Evolutionary conservation across 2,797 vertebrate genomes (phyloP).

Genomic region (Antennarius maculatus): DNA sequence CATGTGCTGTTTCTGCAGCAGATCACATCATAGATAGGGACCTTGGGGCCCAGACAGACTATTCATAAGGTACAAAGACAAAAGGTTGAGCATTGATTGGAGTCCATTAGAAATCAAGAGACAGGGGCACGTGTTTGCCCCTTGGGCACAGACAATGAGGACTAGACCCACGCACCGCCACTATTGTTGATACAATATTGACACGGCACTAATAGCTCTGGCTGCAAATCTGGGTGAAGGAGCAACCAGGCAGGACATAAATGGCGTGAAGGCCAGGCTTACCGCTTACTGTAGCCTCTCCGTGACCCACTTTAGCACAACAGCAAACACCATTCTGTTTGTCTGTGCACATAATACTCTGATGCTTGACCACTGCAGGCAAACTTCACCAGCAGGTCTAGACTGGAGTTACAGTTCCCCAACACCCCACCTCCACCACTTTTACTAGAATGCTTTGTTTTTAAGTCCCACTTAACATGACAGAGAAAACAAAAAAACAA

Average conservation of each 20-base stretch:
- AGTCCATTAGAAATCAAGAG: constrained; percentile 50
- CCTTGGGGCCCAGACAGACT: constrained; percentile 27
- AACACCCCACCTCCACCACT: not conserved
- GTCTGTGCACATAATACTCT: constrained; percentile 74
- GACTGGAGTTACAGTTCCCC: constrained; percentile 39
- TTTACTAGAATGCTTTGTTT: constrained; percentile 25
- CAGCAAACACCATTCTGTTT: constrained; percentile 69
- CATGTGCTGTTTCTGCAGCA: constrained; percentile 18
- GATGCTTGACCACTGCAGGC: constrained; percentile 60
- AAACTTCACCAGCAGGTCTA: constrained; percentile 50
- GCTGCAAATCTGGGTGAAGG: constrained; percentile 39
- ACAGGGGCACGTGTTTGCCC: constrained; percentile 37
- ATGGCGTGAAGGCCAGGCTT: constrained; percentile 62
- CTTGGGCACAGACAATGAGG: constrained; percentile 48
- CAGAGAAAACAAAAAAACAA: constrained; percentile 24
- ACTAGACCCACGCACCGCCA: constrained; percentile 35
- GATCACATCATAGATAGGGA: constrained; percentile 11
- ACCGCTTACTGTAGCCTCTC: constrained; percentile 39
- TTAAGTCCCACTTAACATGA: constrained; percentile 26
- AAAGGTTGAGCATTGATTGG: constrained; percentile 41
- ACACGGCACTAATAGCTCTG: constrained; percentile 73
- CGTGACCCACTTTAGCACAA: constrained; percentile 71
- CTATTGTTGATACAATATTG: constrained; percentile 76
- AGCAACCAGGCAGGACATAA: constrained; percentile 62
- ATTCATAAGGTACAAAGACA: constrained; percentile 44